Evolutionary conservation across 2,113 vertebrate species (phyloP), one percentile per base, ranked within the genome.

Genomic region (Cynopterus brachyotis): DNA sequence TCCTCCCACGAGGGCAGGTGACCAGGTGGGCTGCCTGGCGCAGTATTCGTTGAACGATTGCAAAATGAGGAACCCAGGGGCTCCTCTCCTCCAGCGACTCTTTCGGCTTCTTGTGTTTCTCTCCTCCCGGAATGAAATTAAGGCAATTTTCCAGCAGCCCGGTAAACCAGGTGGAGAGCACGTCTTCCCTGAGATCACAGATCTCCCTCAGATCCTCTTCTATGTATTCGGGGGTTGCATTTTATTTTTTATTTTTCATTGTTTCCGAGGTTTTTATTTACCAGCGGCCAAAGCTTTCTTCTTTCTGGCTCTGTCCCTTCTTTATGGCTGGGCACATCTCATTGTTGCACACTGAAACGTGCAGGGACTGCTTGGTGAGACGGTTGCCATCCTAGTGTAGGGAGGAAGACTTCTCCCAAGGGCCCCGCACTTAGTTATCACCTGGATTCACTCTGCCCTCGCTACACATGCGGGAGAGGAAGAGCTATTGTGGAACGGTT

Each of bases 71-170:
- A 83, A 92, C 83, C 69, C n/a, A 73, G 76, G n/a, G n/a, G 13
- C 57, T 92, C 92, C 96, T 55, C 84, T 97, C 89, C 85, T 83
- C 26, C 35, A 96, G 96, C 50, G 97, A 91, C 59, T 93, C 76
- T 15, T 96, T 90, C 78, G 76, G 89, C 53, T 76, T 97, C 53
- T 76, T 97, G 94, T 88, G 88, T 96, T 95, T 50, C 26, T 98
- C 97, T 97, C 91, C 94, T 98, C 96, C 95, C 98, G 97, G 97
- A 82, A 72, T 64, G 78, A 96, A 98, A 98, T 84, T 83, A 97
- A 97, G 98, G 95, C 80, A 83, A 66, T 97, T 97, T 97, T 97
- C 95, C 96, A 97, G 95, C 79, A 0, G 76, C 78, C 0, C 89
- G 40, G 73, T 73, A 69, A 94, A 95, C 87, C 95, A 73, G 80